phyloP scores from a whole-genome alignment of 2,888 invertebrate species.

The Meiosimyza decipiens region DNA sequence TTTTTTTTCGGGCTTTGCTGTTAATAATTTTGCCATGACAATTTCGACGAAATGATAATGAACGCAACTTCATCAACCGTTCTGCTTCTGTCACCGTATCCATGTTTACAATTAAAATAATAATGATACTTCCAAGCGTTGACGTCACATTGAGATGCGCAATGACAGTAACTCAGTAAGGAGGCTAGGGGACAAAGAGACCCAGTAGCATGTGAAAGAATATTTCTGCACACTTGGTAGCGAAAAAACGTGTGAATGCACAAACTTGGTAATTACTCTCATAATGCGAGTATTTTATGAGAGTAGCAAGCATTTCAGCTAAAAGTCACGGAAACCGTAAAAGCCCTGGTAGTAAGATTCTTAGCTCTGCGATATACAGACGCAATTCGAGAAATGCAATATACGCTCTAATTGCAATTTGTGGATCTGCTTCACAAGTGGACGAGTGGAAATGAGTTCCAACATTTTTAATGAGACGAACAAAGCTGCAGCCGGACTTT shows the following conservation, averaged over 20 bases:
- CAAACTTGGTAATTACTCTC: slow-evolving; percentile 9
- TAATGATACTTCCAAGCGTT: not conserved
- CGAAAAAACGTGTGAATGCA: not conserved
- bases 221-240: slow-evolving; percentile 14
- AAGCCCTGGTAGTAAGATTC: not conserved
- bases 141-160: not conserved
- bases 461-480: slow-evolving; percentile 22
- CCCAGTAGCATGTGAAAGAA: slow-evolving; percentile 5
- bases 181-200: not conserved
- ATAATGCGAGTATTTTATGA: not conserved
- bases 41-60: too few relatives aligned
- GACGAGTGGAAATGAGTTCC: slow-evolving; percentile 2
- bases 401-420: slow-evolving; percentile 24
- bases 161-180: too few relatives aligned
- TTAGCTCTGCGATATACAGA: not conserved
- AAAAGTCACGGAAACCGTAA: not conserved
- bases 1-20: too few relatives aligned
- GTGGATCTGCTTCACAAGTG: not conserved
- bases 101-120: too few relatives aligned
- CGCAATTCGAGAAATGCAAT: slow-evolving; percentile 8
- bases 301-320: not conserved
- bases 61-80: slow-evolving; percentile 4
- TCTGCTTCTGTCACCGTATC: too few relatives aligned
- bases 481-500: too few relatives aligned
- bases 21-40: too few relatives aligned